These are phyloP conservation scores for Phallusia fumigata DNA, from an alignment of 23 tunicate genomes.

Conservation along the genomic window DNA sequence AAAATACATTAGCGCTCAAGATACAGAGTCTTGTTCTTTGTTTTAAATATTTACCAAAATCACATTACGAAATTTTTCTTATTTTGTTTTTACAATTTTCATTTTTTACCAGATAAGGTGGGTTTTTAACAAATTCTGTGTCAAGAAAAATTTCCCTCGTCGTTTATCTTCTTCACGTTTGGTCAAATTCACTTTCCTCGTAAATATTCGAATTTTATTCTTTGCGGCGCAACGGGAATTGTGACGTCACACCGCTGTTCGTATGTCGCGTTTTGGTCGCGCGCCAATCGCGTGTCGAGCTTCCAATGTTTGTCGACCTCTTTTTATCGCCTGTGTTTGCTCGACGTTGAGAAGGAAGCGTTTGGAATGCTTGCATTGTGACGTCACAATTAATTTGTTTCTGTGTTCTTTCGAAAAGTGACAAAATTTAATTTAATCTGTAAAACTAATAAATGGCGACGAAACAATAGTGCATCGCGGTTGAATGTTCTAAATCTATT, in stretches of 20 bases:
- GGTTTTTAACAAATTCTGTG: too few relatives aligned
- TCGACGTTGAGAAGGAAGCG: neutral
- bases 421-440: neutral
- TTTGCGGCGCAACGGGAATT: neutral
- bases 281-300: constrained; percentile 11
- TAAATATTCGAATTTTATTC: neutral
- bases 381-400: constrained; percentile 1
- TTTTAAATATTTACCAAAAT: too few relatives aligned
- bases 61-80: too few relatives aligned
- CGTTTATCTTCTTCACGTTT: neutral
- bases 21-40: too few relatives aligned
- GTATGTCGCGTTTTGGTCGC: constrained; percentile 18
- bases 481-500: too few relatives aligned
- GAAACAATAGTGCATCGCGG: too few relatives aligned
- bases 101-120: too few relatives aligned
- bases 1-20: too few relatives aligned
- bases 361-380: constrained; percentile 6
- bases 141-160: too few relatives aligned
- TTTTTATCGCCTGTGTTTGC: neutral
- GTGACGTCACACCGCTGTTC: constrained; percentile 12
- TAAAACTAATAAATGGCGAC: neutral
- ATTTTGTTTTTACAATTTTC: too few relatives aligned
- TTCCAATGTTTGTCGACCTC: neutral
- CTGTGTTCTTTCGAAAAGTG: neutral
- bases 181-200: neutral